Evolutionary conservation across 2,888 invertebrate species (phyloP), one percentile per base, ranked within the genome.

Genomic region (Orthosia gothica): DNA sequence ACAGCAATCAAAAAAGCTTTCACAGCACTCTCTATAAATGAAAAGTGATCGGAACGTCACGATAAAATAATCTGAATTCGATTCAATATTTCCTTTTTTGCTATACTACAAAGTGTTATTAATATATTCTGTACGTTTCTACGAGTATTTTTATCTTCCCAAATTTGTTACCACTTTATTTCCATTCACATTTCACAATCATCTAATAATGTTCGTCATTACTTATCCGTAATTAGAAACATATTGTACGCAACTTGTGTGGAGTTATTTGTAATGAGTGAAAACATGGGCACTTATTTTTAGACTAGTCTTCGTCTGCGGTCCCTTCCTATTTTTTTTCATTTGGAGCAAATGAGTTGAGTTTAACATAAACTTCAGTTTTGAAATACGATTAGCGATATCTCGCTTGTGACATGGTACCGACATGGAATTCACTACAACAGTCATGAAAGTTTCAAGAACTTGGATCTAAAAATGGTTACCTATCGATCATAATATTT

Each of bases 171-270:
- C 57, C 66, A 80, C 59, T 74, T 62, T 52, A 71, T 75, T 75
- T 68, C 15, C 50, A 68, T 67, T 66, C 64, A 47, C 61, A 74
- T 76, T 71, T 68, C 63, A 82, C 69, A 74, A 85, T 62, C 50
- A 49, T 32, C 67, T 67, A 68, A 84, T 81, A 54, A 59, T 82
- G 83, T 86, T 68, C 23, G 66, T 79, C 85, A 80, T 88, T 87
- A 85, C 70, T 82, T 80, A 73, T 65, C n/a, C 52, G 68, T 86
- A 87, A 88, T 88, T 86, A 77, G 81, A 75, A 87, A 79, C 84
- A 84, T 75, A 73, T 83, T 86, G 81, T 61, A 58, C 66, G 47
- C 61, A 70, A 77, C 76, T 84, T 86, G 73, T 65, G 79, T 79
- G 79, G 74, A 70, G 20, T 69, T 55, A 57, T 85, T 20, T 32